These are phyloP conservation scores for Liparis tanakae DNA, from an alignment of 2,797 vertebrate species.

Conservation along the genomic window DNA sequence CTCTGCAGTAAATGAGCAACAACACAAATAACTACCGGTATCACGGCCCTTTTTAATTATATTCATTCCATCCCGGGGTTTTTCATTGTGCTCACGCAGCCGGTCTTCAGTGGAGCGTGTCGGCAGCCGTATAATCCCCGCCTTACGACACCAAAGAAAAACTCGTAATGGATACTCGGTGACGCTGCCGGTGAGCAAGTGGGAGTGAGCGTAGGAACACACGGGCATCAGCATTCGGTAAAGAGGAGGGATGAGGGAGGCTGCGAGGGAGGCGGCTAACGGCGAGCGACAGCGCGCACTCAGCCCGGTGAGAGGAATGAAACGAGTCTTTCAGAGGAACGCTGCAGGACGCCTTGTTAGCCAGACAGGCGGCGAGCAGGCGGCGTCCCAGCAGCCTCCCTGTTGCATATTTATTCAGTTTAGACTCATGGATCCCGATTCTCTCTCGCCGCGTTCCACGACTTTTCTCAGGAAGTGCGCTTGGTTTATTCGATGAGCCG, in stretches of 20 bases:
- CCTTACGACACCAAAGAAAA: constrained; percentile 7
- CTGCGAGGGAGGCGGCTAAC: constrained; percentile 37
- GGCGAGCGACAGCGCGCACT: constrained; percentile 45
- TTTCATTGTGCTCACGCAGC: not conserved
- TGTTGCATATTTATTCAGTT: constrained; percentile 72
- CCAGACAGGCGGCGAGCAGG: constrained; percentile 57
- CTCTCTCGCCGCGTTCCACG: constrained; percentile 48
- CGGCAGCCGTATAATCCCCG: constrained; percentile 25
- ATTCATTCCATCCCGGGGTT: not conserved
- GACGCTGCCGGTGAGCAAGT: constrained; percentile 34
- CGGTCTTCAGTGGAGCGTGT: not conserved
- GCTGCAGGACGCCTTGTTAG: constrained; percentile 69
- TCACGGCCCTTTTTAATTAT: not conserved
- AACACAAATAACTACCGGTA: not conserved
- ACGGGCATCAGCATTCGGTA: constrained; percentile 24
- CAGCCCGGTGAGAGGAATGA: constrained; percentile 58
- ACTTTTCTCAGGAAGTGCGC: constrained; percentile 38
- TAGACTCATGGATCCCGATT: constrained; percentile 66
- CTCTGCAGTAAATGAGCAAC: not conserved
- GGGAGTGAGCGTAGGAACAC: constrained; percentile 36
- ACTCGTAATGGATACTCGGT: constrained; percentile 15
- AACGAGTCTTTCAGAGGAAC: constrained; percentile 40
- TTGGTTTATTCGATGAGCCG: constrained; percentile 49
- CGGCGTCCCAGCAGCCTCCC: constrained; percentile 56
- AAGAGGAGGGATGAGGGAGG: constrained; percentile 35